Evolutionary conservation across 2,888 invertebrate genomes (phyloP), one percentile per base, ranked within the genome.

Genomic region (Platerodrilus igneus): DNA sequence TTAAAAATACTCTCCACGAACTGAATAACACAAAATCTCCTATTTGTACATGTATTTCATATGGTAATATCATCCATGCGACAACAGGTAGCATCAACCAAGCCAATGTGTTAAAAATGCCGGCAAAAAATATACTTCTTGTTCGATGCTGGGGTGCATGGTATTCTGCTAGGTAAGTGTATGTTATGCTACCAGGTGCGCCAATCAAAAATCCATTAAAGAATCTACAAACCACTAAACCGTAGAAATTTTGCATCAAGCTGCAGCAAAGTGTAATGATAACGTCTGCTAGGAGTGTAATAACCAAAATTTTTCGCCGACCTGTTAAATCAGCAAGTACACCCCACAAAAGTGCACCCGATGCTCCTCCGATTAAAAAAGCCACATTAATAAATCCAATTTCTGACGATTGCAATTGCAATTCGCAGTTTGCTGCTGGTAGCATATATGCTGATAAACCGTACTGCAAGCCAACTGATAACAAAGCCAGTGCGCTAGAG

Each of bases 291-390:
- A 53, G 19, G 6, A 54, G 29, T 4, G 57, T 51, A n/a, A 40
- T 40, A 6, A 55, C 31, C 18, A 59, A 41, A 16, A 78, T 72
- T 6, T 72, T 75, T 10, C 79, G 73, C 2, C 90, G 74, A 0
- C 90, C 90, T 41, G 76, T 62, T 29, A 79, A 78, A 64, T 91
- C 90, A 0, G 87, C 85, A 45, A 87, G 62, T 48, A 81, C 76
- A 23, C 90, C 89, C 86, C 89, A 86, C 35, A 86, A 66, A 66
- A 84, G 83, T 0, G 86, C 83, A 33, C 87, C 87, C 14, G 81
- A 53, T 16, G 81, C 79, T 19, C 83, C 79, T 48, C 83, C 86
- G 31, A 80, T 69, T 69, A 86, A 77, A 50, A 86, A 84, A 0
- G 79, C 75, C 56, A 83, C 80, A 56, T 83, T 86, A 37, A 86